Evolutionary conservation across 2,888 invertebrate species (phyloP).

Genomic region (Merodon equestris): DNA sequence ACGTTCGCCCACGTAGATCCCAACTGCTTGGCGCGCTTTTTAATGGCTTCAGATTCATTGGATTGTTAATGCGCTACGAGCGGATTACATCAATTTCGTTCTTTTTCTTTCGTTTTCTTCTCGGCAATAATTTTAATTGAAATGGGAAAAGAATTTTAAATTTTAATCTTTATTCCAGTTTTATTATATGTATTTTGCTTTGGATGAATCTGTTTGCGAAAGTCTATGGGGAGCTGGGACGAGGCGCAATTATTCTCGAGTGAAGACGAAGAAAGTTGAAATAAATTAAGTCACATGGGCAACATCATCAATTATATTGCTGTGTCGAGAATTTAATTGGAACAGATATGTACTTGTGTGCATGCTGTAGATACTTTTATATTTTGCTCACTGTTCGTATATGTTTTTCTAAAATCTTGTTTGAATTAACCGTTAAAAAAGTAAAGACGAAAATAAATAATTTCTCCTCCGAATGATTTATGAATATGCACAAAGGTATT

Average conservation of each 20-base stretch:
- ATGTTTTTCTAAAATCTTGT: not conserved
- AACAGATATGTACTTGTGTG: not conserved
- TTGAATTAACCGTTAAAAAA: conserved; percentile 3
- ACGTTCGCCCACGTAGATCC: conserved; percentile 56
- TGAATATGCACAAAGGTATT: too few relatives aligned
- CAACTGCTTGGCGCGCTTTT: conserved; percentile 28
- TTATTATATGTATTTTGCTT: too few relatives aligned
- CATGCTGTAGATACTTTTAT: not conserved
- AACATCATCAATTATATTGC: conserved; percentile 59
- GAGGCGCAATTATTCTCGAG: conserved; percentile 6
- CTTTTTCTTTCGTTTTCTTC: conserved; percentile 28
- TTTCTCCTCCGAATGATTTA: conserved; percentile 34
- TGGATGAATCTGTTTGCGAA: not conserved
- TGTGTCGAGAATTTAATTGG: conserved; percentile 53
- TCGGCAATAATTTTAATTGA: conserved; percentile 66
- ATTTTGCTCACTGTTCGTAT: not conserved
- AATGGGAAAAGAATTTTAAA: conserved; percentile 63
- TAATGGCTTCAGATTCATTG: conserved; percentile 65
- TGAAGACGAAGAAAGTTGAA: conserved; percentile 33
- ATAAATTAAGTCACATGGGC: conserved; percentile 57
- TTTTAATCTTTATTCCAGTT: conserved; percentile 20
- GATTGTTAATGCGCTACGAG: conserved; percentile 61
- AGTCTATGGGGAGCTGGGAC: not conserved
- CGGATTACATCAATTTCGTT: conserved; percentile 59
- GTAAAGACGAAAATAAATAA: conserved; percentile 14